Conservation (phyloP, 2,888 invertebrate genomes). For the Tethea ocularis region DNA sequence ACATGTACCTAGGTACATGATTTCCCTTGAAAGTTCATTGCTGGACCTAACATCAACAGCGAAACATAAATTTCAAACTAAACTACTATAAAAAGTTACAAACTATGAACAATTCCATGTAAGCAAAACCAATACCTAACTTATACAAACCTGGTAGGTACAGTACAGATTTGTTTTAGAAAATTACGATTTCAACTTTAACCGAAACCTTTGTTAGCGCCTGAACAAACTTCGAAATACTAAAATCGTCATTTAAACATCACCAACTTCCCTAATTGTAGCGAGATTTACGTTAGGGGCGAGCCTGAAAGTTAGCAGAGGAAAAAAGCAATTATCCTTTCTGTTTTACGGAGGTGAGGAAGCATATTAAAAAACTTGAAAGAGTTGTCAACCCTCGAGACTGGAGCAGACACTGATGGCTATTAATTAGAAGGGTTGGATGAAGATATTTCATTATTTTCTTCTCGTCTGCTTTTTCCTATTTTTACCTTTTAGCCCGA, state of each 20-base stretch:
- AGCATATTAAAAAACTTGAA: constrained; percentile 83
- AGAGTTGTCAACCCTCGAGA: constrained; percentile 75
- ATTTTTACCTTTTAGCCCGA: constrained; percentile 26
- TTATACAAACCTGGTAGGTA: background rate
- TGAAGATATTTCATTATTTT: constrained; percentile 81
- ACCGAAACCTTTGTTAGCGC: constrained; percentile 15
- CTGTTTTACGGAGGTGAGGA: constrained; percentile 80
- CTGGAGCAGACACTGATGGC: constrained; percentile 82
- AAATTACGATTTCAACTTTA: constrained; percentile 10
- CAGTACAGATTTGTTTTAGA: background rate
- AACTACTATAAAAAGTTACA: constrained; percentile 2
- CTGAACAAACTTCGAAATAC: constrained; percentile 33
- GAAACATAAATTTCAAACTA: background rate
- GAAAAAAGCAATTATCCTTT: constrained; percentile 80
- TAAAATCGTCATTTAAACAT: constrained; percentile 48
- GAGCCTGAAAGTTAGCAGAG: constrained; percentile 60
- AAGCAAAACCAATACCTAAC: constrained; percentile 4
- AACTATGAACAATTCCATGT: constrained; percentile 2
- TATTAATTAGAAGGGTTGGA: constrained; percentile 83
- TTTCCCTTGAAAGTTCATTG: background rate
- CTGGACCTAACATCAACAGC: background rate
- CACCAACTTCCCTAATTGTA: constrained; percentile 66
- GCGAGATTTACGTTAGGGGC: constrained; percentile 62
- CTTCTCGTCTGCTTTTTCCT: constrained; percentile 49
- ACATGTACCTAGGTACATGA: background rate